Evolutionary conservation across 1,140 invertebrate genomes (phyloP), one percentile per base, ranked within the genome.

Genomic region (Lamellibrachia luymesi): DNA sequence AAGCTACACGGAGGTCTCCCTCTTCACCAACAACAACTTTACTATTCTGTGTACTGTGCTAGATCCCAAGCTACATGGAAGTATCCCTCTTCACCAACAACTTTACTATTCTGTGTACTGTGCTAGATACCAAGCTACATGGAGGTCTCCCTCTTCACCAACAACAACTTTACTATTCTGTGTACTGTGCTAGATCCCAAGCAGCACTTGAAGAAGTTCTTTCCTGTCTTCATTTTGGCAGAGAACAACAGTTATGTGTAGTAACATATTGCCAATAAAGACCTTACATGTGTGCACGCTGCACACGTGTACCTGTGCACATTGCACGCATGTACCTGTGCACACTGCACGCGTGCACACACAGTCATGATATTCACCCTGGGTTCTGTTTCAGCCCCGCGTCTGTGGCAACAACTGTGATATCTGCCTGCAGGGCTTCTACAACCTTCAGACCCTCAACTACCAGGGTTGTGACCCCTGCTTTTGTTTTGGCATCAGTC

Each of bases 401-500:
- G 96, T 96, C 17, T 94, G 94, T n/a, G 98, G 98, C 1, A 97
- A 97, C 93, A 97, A 97, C 8, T 99, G 98, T 96, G 97, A 98
- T 90, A 96, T 96, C 25, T 99, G 99, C 96, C 98, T 98, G 93
- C 94, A 97, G 0, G 99, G 99, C 1, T 98, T 97, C 96, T 99
- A 98, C 96, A 98, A 98, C 90, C 96, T 99, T 92, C 97, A 97
- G 51, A 96, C 96, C 38, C 97, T 97, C 1, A 98, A 99, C 96
- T 96, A 97, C 0, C 97, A 98, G 27, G 99, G 99, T 4, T 99
- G 99, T 95, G 96, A 97, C 1, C 96, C 97, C 13, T 99, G 99
- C 96, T 99, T 98, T 96, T 99, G 99, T 96, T 99, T 98, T 50
- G 98, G 98, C 51, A 97, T 98, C 5, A 98, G 97, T 2, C 96